Conservation (phyloP, 1,140 invertebrate genomes). For the Hyphantria cunea region DNA sequence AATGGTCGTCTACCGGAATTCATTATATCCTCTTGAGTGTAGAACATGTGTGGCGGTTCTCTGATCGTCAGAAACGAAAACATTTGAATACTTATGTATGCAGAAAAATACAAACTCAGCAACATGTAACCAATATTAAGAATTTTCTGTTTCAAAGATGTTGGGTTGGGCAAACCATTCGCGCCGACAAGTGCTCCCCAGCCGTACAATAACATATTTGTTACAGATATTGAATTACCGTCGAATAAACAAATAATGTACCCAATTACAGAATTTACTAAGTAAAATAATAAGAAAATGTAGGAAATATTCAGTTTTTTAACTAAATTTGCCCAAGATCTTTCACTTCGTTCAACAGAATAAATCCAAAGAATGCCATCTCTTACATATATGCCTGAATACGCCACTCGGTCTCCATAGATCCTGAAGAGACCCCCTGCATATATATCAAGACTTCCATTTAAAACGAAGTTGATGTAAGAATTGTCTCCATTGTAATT, state of each 20-base stretch:
- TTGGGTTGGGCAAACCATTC: conserved; percentile 45
- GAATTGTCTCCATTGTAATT: conserved; percentile 47
- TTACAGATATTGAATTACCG: conserved; percentile 36
- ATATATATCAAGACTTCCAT: conserved; percentile 57
- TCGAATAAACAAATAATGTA: conserved; percentile 48
- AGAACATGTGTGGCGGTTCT: conserved; percentile 47
- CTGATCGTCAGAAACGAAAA: conserved; percentile 63
- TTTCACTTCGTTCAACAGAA: conserved; percentile 45
- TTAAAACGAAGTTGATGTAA: conserved; percentile 44
- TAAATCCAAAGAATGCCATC: conserved; percentile 63
- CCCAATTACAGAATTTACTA: conserved; percentile 49
- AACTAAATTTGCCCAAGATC: conserved; percentile 55
- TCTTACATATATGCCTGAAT: conserved; percentile 59
- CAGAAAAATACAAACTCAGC: conserved; percentile 53
- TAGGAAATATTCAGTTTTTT: conserved; percentile 51
- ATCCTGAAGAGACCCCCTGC: conserved; percentile 65
- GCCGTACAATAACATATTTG: conserved; percentile 45
- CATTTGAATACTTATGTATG: conserved; percentile 59
- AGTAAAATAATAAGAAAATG: conserved; percentile 58
- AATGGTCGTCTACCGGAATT: conserved; percentile 48
- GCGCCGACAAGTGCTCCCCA: conserved; percentile 61
- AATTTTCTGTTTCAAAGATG: conserved; percentile 56
- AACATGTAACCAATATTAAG: conserved; percentile 54
- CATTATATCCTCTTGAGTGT: conserved; percentile 53
- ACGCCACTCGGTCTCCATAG: conserved; percentile 54